phyloP scores from a whole-genome alignment of 2,797 vertebrate species.

The Dromococcyx pavoninus region DNA sequence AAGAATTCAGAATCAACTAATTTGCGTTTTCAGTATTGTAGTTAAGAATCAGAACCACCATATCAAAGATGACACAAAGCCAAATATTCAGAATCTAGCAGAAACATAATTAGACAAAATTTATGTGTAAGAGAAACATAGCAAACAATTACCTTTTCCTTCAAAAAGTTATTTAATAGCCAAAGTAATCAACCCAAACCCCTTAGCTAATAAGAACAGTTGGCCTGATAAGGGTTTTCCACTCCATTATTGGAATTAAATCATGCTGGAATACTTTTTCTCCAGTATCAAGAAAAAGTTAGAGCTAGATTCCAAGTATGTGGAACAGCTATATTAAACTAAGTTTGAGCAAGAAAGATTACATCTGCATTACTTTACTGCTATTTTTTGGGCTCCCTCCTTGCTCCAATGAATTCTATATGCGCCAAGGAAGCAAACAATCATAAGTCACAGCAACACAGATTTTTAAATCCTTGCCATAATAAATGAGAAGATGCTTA shows the following conservation, averaged over 20 bases:
- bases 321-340: background rate
- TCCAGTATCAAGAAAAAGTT: background rate
- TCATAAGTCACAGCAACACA: background rate
- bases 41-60: background rate
- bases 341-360: background rate
- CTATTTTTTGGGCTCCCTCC: background rate
- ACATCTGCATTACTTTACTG: background rate
- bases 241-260: background rate
- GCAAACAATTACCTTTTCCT: background rate
- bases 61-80: background rate
- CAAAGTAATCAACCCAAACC: background rate
- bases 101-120: background rate
- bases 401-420: background rate
- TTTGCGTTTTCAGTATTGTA: background rate
- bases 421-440: conserved; percentile 34
- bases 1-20: background rate
- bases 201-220: background rate
- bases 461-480: background rate
- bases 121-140: background rate
- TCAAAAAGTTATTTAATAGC: background rate
- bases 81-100: background rate
- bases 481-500: conserved; percentile 26
- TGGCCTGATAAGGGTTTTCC: background rate
- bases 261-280: background rate
- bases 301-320: background rate